A percentile compares a stretch with the other conserved stretches of the same genome.
Evolutionary conservation across 2,888 invertebrate genomes (phyloP).

Genomic region (Clivina fossor): DNA sequence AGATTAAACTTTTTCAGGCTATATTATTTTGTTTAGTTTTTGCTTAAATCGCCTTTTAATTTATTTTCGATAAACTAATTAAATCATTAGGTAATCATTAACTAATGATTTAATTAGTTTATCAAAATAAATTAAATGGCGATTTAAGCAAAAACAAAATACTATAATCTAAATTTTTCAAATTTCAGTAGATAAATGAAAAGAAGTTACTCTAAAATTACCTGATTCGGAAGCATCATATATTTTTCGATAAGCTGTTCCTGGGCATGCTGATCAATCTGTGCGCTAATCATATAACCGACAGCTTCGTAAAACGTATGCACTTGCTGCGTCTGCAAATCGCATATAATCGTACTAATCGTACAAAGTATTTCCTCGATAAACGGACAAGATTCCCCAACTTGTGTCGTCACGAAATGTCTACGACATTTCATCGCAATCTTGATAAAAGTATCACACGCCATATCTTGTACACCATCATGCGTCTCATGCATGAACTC

Average conservation of each 20-base stretch:
- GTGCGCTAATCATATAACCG: constrained; percentile 98
- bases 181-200: no score
- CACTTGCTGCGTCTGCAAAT: constrained; percentile 96
- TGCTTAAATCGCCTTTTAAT: no score
- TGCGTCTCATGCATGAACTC: constrained; percentile 99
- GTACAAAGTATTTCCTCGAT: constrained; percentile 97
- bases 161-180: no score
- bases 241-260: constrained; percentile 95
- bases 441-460: constrained; percentile 99
- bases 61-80: no score
- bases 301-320: constrained; percentile 99
- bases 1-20: no score
- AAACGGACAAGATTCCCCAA: constrained; percentile 95
- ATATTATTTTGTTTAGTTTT: no score
- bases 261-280: constrained; percentile 86
- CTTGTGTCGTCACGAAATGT: constrained; percentile 96
- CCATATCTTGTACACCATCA: constrained; percentile 99
- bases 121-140: no score
- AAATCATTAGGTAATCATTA: no score
- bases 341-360: constrained; percentile 97
- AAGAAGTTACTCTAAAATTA: no score
- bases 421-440: constrained; percentile 97
- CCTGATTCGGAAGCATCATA: constrained; percentile 96
- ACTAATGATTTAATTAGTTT: no score
- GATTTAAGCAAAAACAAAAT: neutral